Percentiles rank a stretch among this genome's conserved stretches.
These are phyloP conservation scores for Elachura formosa DNA, from an alignment of 2,113 vertebrate species.

Conservation along the genomic window DNA sequence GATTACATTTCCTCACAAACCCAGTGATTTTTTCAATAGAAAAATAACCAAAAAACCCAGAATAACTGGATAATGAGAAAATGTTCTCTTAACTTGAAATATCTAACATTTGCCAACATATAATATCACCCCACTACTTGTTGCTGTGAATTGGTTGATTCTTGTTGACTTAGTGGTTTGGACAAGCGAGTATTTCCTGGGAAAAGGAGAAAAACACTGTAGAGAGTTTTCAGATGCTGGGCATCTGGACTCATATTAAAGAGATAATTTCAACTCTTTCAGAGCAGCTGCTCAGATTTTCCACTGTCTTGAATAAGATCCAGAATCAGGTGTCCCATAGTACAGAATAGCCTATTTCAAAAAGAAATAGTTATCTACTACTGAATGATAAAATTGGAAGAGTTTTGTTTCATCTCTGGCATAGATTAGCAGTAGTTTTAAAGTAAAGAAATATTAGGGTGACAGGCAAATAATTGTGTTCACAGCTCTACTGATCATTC, in stretches of 20 bases:
- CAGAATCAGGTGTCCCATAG: background rate
- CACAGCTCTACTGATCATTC: background rate
- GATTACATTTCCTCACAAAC: background rate
- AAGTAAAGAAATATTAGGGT: background rate
- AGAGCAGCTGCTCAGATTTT: background rate
- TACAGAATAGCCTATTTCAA: background rate
- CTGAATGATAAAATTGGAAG: background rate
- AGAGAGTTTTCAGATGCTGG: background rate
- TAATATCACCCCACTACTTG: background rate
- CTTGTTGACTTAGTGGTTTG: background rate
- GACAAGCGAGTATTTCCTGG: background rate
- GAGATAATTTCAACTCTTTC: background rate
- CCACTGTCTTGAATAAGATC: background rate
- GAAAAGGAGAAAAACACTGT: background rate
- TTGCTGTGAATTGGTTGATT: background rate
- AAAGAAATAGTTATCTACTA: background rate
- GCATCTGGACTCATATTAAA: rapidly evolving
- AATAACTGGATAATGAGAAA: background rate
- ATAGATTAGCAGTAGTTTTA: background rate
- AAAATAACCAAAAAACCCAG: no score
- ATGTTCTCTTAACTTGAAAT: background rate
- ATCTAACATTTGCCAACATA: background rate
- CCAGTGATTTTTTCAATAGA: background rate
- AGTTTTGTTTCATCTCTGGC: background rate
- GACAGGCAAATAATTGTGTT: background rate